Conservation (phyloP, 2,797 vertebrate genomes). For the Hydrocynus forskahlii region DNA sequence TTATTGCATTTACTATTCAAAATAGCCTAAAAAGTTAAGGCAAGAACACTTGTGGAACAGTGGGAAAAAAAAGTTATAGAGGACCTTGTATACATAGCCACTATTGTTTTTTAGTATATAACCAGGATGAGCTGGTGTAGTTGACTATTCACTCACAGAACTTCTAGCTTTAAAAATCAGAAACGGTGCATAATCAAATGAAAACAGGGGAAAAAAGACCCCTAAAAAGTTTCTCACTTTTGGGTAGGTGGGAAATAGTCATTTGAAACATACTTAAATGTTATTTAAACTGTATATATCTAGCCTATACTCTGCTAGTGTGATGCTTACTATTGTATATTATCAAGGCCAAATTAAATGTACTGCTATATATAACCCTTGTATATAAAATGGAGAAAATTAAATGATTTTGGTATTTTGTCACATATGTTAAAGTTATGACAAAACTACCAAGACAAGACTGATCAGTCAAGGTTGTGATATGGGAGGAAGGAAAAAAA, state of each 20-base stretch:
- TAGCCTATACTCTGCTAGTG: too few relatives aligned
- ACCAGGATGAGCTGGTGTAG: background rate
- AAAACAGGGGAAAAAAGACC: too few relatives aligned
- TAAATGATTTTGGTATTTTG: background rate
- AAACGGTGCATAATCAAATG: background rate
- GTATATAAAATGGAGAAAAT: background rate
- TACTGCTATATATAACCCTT: background rate
- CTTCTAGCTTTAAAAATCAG: background rate
- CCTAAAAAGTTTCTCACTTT: too few relatives aligned
- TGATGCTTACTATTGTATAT: too few relatives aligned
- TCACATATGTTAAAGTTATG: background rate
- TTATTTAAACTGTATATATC: too few relatives aligned
- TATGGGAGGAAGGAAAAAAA: background rate
- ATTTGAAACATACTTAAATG: too few relatives aligned
- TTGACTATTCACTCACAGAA: background rate
- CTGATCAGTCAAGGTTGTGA: too few relatives aligned
- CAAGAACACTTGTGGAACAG: too few relatives aligned
- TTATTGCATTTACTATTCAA: background rate
- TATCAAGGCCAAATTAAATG: too few relatives aligned
- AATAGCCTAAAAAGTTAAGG: background rate
- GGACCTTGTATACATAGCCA: background rate
- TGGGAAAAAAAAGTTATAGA: background rate
- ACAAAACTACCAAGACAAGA: background rate
- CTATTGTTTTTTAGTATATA: background rate
- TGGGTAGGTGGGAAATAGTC: too few relatives aligned